Evolutionary conservation across 2,797 vertebrate genomes (phyloP).

Genomic region (Buphagus erythrorhynchus): DNA sequence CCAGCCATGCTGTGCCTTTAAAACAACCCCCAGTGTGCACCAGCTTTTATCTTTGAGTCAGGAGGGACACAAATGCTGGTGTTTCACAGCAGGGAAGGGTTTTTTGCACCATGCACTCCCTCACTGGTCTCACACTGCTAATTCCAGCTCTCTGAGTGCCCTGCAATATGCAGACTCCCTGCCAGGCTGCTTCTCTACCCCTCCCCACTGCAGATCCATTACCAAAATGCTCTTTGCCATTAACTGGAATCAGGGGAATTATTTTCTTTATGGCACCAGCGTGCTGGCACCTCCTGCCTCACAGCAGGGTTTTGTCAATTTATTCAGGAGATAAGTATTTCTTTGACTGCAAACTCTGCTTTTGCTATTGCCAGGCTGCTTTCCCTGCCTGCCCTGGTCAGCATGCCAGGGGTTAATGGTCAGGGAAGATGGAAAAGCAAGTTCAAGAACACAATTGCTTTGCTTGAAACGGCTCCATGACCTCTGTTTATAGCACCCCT

Average conservation of each 20-base stretch:
- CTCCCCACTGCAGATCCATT: neutral
- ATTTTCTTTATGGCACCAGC: neutral
- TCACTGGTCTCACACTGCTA: neutral
- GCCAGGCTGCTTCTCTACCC: neutral
- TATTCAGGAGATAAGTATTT: neutral
- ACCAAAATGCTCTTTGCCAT: neutral
- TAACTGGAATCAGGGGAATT: neutral
- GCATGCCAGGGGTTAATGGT: slow-evolving; percentile 20
- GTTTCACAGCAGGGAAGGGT: neutral
- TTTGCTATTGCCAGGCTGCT: neutral
- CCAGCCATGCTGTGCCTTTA: neutral
- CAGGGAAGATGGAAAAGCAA: neutral
- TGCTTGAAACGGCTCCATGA: neutral
- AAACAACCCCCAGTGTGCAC: neutral
- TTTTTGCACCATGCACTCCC: neutral
- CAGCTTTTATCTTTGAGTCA: neutral
- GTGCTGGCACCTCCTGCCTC: neutral
- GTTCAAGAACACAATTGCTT: slow-evolving; percentile 15
- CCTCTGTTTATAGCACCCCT: slow-evolving; percentile 20
- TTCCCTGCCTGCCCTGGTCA: neutral
- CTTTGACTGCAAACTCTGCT: neutral
- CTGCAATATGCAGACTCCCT: neutral
- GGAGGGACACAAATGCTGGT: neutral
- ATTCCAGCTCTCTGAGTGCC: neutral
- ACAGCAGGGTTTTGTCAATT: neutral